Percentiles rank a stretch among this genome's conserved stretches.
phyloP scores from a whole-genome alignment of 2,113 vertebrate genomes.

The Sminthopsis crassicaudata region DNA sequence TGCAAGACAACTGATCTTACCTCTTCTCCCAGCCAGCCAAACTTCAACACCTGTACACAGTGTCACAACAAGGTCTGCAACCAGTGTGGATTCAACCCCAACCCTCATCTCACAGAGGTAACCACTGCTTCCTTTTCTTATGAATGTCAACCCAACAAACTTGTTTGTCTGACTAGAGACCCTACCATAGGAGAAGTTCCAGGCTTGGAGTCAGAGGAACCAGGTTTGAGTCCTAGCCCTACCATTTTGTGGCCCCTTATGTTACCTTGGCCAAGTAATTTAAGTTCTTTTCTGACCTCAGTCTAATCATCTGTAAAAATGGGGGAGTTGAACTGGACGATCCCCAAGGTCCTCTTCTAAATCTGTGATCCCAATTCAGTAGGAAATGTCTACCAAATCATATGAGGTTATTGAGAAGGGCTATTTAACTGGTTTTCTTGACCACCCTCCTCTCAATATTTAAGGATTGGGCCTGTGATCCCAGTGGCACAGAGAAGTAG shows the following conservation, averaged over 20 bases:
- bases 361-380: background rate
- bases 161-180: background rate
- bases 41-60: constrained; percentile 96
- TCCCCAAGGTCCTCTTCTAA: background rate
- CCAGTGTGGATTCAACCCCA: constrained; percentile 99
- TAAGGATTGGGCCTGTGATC: background rate
- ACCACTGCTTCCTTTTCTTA: constrained; percentile 15
- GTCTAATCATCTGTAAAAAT: background rate
- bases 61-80: constrained; percentile 96
- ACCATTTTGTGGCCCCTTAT: background rate
- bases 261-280: background rate
- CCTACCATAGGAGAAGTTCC: background rate
- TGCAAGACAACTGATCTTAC: constrained; percentile 98
- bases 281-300: background rate
- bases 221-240: background rate
- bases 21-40: constrained; percentile 90
- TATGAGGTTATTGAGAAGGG: background rate
- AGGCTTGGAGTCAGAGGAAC: background rate
- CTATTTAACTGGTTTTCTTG: background rate
- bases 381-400: background rate
- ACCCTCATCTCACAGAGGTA: constrained; percentile 99
- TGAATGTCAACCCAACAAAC: background rate
- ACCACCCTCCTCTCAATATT: background rate
- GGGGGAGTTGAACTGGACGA: background rate
- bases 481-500: background rate